Evolutionary conservation across 1,140 invertebrate genomes (phyloP).

Genomic region (Gonatopus flavifemur): DNA sequence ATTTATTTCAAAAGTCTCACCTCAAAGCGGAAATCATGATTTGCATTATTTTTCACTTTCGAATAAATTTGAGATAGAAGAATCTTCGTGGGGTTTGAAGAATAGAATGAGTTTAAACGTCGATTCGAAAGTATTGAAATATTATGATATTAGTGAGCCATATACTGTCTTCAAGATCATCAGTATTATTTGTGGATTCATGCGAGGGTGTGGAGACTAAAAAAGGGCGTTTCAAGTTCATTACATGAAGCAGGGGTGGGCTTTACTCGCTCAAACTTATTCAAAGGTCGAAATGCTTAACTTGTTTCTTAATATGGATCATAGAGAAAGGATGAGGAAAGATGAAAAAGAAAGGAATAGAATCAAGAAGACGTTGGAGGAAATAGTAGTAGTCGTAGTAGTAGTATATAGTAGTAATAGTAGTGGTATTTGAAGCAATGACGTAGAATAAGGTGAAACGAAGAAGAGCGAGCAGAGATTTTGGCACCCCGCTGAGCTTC

Average conservation of each 20-base stretch:
- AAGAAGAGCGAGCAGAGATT: constrained; percentile 42
- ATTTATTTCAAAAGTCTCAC: too few species aligned
- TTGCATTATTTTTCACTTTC: too few species aligned
- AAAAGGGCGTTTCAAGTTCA: constrained; percentile 14
- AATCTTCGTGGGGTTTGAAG: too few species aligned
- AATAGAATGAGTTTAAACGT: too few species aligned
- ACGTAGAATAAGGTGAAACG: constrained; percentile 29
- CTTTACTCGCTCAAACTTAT: too few species aligned
- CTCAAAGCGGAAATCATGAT: too few species aligned
- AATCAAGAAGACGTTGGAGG: neutral
- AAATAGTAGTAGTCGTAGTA: neutral
- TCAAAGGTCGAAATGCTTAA: constrained; percentile 26
- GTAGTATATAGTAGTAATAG: constrained; percentile 3
- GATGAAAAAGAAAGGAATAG: constrained; percentile 3
- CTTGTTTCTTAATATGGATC: constrained; percentile 14
- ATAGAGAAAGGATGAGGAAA: neutral
- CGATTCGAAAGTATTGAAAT: too few species aligned
- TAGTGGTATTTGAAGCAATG: too few species aligned
- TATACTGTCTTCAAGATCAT: neutral
- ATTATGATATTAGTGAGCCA: too few species aligned
- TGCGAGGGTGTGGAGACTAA: constrained; percentile 4
- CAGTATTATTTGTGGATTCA: constrained; percentile 12
- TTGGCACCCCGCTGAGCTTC: constrained; percentile 53
- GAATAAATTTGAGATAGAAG: too few species aligned
- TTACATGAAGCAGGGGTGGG: constrained; percentile 7